phyloP scores from a whole-genome alignment of 2,797 vertebrate species.

The Protonibea diacanthus region DNA sequence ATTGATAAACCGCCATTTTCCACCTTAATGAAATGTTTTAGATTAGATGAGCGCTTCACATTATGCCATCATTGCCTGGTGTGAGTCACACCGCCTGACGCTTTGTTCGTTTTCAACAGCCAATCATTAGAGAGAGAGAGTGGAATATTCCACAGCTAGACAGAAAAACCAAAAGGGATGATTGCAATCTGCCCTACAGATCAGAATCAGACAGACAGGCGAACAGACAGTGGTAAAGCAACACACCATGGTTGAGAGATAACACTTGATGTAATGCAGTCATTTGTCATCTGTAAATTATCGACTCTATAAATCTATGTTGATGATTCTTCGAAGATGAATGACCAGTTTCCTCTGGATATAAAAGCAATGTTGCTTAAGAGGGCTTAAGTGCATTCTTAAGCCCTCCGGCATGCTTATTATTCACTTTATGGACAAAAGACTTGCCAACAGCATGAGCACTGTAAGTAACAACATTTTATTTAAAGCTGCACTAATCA shows the following conservation, averaged over 20 bases:
- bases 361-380: neutral
- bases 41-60: slow-evolving; percentile 35
- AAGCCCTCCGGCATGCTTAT: too few relatives aligned
- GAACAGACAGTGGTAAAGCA: neutral
- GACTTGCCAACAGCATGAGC: neutral
- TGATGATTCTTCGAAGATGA: neutral
- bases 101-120: slow-evolving; percentile 53
- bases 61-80: slow-evolving; percentile 43
- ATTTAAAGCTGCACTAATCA: neutral
- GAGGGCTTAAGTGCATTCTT: neutral
- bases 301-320: neutral
- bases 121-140: slow-evolving; percentile 26
- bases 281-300: neutral
- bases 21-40: slow-evolving; percentile 40
- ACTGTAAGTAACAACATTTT: neutral
- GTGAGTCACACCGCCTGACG: slow-evolving; percentile 59
- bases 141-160: slow-evolving; percentile 60
- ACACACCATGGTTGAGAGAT: neutral
- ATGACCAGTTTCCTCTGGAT: neutral
- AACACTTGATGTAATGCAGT: neutral
- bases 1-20: slow-evolving; percentile 15
- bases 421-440: neutral
- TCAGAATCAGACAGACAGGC: neutral
- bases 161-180: slow-evolving; percentile 3
- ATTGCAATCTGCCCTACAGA: neutral